phyloP scores from a whole-genome alignment of 2,113 vertebrate species.

The Hoplias malabaricus region DNA sequence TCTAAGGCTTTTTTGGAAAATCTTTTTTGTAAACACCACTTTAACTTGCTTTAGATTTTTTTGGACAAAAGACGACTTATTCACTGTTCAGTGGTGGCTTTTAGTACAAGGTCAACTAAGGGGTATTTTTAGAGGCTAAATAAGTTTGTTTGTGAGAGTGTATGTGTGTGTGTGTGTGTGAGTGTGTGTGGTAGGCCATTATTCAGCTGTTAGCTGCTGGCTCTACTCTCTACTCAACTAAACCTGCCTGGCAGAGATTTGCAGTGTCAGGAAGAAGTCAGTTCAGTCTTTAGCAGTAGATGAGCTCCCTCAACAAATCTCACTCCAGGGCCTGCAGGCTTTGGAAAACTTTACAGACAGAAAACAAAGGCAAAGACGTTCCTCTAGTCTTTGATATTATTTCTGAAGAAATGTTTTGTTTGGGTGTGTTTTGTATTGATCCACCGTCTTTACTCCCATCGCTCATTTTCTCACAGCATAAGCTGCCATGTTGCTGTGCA shows the following conservation, averaged over 20 bases:
- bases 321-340: constrained; percentile 6
- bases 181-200: constrained; percentile 28
- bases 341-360: neutral
- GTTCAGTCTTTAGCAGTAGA: constrained; percentile 24
- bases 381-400: neutral
- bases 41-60: constrained; percentile 2
- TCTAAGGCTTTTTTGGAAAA: neutral
- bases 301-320: constrained; percentile 24
- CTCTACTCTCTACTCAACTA: constrained; percentile 33
- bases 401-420: neutral
- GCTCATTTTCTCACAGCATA: constrained; percentile 1
- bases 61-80: constrained; percentile 12
- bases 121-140: constrained; percentile 29
- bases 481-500: neutral
- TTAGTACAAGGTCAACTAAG: constrained; percentile 18
- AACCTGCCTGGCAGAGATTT: constrained; percentile 31
- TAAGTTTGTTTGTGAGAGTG: constrained; percentile 9
- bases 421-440: too few relatives aligned
- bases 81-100: constrained; percentile 14
- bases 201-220: constrained; percentile 32
- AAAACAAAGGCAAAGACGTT: neutral
- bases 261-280: constrained; percentile 44
- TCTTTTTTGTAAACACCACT: neutral
- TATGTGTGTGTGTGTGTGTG: neutral
- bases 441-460: neutral